These are phyloP conservation scores for Phorcus lineatus DNA, from an alignment of 2,888 invertebrate species.

Conservation along the genomic window DNA sequence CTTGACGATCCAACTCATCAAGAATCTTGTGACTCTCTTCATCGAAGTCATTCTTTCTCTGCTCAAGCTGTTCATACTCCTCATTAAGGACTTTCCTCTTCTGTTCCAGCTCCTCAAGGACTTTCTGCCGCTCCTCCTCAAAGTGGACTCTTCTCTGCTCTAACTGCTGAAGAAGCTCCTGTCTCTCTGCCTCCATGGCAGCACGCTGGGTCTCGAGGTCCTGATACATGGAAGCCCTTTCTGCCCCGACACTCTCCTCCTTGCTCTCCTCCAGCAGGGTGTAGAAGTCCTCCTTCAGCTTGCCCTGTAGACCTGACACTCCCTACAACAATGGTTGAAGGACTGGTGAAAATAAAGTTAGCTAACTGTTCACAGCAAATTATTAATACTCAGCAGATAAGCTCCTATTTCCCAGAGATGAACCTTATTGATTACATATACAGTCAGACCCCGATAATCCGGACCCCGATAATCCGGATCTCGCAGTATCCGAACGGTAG, in stretches of 20 bases:
- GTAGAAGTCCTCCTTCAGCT: constrained; percentile 59
- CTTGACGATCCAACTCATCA: constrained; percentile 6
- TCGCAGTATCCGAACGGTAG: too few relatives aligned
- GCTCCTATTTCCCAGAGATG: too few relatives aligned
- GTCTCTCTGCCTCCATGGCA: background rate
- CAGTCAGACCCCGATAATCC: too few relatives aligned
- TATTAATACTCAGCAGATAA: too few relatives aligned
- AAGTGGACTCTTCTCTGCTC: background rate
- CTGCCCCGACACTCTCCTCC: constrained; percentile 19
- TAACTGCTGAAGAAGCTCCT: background rate
- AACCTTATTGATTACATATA: too few relatives aligned
- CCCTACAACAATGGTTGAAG: constrained; percentile 47
- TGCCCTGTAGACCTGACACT: constrained; percentile 50
- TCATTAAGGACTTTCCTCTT: background rate
- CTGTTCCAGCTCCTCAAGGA: background rate
- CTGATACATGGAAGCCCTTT: background rate
- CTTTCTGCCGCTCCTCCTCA: background rate
- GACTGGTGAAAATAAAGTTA: background rate
- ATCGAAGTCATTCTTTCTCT: background rate
- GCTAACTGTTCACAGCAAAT: background rate
- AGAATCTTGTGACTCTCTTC: background rate
- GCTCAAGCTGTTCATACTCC: background rate
- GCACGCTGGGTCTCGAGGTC: background rate
- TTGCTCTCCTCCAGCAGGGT: constrained; percentile 45
- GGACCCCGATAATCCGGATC: too few relatives aligned